Conservation (phyloP, 1,140 invertebrate genomes). For the Orius insidiosus region DNA sequence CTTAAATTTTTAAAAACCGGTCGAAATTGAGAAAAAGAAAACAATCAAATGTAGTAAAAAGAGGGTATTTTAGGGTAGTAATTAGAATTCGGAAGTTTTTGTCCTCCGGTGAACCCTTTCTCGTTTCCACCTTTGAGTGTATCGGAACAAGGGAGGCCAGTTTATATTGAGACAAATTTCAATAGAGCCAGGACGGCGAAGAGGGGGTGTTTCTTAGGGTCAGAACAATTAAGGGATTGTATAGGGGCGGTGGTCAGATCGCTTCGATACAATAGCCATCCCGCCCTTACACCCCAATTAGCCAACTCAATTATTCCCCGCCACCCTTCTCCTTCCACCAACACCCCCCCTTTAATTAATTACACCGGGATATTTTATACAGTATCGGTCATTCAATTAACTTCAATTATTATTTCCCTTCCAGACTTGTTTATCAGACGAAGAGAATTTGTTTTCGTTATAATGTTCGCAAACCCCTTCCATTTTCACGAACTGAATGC, state of each 20-base stretch:
- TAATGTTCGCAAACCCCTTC: neutral
- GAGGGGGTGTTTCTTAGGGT: constrained; percentile 7
- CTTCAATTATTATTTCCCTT: constrained; percentile 10
- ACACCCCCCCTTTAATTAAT: constrained; percentile 10
- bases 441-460: too few species aligned
- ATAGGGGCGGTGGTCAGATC: constrained; percentile 8
- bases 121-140: too few species aligned
- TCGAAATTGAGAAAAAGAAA: too few species aligned
- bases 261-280: constrained; percentile 10
- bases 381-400: constrained; percentile 14
- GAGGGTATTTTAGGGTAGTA: too few species aligned
- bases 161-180: constrained; percentile 10
- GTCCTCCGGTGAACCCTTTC: too few species aligned
- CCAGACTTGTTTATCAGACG: neutral
- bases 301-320: constrained; percentile 14
- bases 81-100: too few species aligned
- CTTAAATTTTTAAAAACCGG: too few species aligned
- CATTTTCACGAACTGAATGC: neutral
- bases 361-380: constrained; percentile 14
- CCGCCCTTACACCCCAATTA: constrained; percentile 12
- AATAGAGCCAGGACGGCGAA: neutral
- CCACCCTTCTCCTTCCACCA: neutral
- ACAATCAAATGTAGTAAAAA: too few species aligned
- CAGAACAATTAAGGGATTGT: constrained; percentile 12
- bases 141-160: constrained; percentile 3